Evolutionary conservation across 1,140 invertebrate genomes (phyloP).

Genomic region (Trachymyrmex septentrionalis): DNA sequence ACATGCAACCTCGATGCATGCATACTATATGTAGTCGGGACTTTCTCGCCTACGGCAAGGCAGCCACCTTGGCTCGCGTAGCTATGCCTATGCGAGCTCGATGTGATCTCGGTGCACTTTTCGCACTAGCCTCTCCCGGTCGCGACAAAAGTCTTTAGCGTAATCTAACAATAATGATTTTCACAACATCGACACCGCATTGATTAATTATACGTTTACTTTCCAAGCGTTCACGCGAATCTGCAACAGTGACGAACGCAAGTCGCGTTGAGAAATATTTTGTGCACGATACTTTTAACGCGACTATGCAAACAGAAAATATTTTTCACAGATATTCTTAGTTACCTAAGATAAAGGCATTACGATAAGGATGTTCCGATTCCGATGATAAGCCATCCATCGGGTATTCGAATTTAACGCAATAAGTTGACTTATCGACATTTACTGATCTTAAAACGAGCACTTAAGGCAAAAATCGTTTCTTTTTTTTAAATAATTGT

Average conservation of each 20-base stretch:
- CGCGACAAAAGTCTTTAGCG: conserved; percentile 47
- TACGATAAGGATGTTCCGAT: conserved; percentile 2
- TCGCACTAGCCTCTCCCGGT: neutral
- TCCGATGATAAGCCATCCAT: neutral
- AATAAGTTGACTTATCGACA: neutral
- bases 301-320: neutral
- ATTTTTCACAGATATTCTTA: conserved; percentile 13
- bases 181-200: neutral
- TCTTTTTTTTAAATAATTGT: neutral
- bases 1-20: conserved; percentile 13
- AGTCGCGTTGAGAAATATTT: neutral
- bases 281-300: neutral
- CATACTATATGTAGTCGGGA: neutral
- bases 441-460: neutral
- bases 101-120: neutral
- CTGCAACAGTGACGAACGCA: neutral
- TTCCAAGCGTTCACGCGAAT: neutral
- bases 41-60: conserved; percentile 83
- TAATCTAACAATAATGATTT: conserved; percentile 28
- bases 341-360: conserved; percentile 36
- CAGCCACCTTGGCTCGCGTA: conserved; percentile 60
- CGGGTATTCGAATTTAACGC: neutral
- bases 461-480: neutral
- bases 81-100: conserved; percentile 36
- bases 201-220: conserved; percentile 26